These are phyloP conservation scores for Ardeotis arabs DNA, from an alignment of 2,113 vertebrate species.

Conservation along the genomic window DNA sequence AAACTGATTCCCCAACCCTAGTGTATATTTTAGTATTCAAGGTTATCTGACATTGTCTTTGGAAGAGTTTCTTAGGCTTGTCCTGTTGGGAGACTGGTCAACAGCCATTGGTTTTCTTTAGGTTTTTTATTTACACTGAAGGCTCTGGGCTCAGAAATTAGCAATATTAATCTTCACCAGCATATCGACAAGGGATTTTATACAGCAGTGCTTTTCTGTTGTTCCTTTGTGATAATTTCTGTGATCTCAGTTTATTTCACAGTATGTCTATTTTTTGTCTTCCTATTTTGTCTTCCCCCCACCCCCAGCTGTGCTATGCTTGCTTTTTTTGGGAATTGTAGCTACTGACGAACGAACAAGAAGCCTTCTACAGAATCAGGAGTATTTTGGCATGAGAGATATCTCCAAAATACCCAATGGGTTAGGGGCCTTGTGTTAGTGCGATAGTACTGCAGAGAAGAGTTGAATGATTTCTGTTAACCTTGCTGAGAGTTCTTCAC, in stretches of 20 bases:
- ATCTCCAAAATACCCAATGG: no score
- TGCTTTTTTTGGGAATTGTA: no score
- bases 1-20: not conserved
- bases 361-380: no score
- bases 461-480: not conserved
- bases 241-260: not conserved
- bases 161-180: not conserved
- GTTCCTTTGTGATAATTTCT: not conserved
- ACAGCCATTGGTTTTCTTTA: not conserved
- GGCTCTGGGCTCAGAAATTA: not conserved
- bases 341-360: no score
- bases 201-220: not conserved
- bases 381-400: no score
- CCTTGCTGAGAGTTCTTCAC: not conserved
- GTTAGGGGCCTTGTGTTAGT: not conserved
- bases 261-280: no score
- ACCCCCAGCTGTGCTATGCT: no score
- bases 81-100: not conserved
- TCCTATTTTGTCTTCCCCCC: no score
- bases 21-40: not conserved
- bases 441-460: not conserved
- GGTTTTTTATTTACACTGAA: not conserved
- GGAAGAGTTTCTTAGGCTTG: not conserved
- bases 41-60: not conserved
- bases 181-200: not conserved